Evolutionary conservation across 2,888 invertebrate genomes (phyloP).

Genomic region (Idaea aversata): DNA sequence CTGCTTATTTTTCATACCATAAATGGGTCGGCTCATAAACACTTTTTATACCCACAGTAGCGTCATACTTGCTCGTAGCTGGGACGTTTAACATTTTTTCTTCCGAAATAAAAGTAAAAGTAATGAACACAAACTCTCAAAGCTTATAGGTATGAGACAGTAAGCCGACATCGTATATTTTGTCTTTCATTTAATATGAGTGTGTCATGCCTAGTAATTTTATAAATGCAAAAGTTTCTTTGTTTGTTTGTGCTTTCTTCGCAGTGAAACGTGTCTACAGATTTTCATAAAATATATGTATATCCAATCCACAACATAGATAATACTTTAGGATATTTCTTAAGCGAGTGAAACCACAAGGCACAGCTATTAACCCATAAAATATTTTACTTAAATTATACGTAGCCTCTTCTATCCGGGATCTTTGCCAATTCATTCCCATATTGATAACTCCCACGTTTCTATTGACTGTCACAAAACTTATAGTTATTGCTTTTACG

Average conservation of each 20-base stretch:
- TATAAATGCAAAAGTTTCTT: neutral
- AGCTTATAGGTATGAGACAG: neutral
- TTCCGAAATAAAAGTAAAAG: neutral
- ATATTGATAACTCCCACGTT: slow-evolving; percentile 28
- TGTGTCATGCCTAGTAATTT: neutral
- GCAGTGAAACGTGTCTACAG: neutral
- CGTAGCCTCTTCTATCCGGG: neutral
- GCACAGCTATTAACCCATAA: neutral
- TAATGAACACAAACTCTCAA: neutral
- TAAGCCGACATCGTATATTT: neutral
- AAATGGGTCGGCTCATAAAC: neutral
- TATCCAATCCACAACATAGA: neutral
- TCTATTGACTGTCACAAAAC: slow-evolving; percentile 45
- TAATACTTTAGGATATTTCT: neutral
- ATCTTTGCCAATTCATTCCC: slow-evolving; percentile 3
- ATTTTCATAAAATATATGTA: neutral
- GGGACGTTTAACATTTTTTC: neutral
- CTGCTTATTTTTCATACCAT: neutral
- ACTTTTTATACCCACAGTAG: neutral
- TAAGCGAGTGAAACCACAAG: neutral
- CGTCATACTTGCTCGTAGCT: neutral
- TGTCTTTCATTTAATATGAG: neutral
- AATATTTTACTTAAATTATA: neutral
- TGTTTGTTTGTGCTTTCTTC: neutral
- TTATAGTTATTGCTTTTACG: slow-evolving; percentile 58